Evolutionary conservation across 1,140 invertebrate species (phyloP).

Genomic region (Cotesia glomerata): DNA sequence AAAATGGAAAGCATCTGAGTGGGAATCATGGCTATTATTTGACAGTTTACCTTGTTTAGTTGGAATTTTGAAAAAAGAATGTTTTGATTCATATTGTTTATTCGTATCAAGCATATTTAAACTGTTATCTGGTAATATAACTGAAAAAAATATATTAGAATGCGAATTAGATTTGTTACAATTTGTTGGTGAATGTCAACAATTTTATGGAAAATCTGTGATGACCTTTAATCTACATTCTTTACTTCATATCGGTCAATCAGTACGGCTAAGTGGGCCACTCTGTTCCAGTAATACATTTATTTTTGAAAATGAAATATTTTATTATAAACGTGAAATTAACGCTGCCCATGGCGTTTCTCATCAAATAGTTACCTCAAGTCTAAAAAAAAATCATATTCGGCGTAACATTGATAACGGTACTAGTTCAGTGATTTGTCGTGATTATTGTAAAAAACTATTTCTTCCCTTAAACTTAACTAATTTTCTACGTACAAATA

Average conservation of each 20-base stretch:
- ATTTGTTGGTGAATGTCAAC: conserved; percentile 34
- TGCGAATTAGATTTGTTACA: conserved; percentile 31
- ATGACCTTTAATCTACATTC: conserved; percentile 4
- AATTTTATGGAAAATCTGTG: conserved; percentile 19
- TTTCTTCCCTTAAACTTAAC: neutral
- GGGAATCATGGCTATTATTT: conserved; percentile 35
- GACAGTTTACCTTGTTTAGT: conserved; percentile 36
- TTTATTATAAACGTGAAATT: neutral
- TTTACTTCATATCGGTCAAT: neutral
- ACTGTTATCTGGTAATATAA: conserved; percentile 24
- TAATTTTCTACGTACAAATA: neutral
- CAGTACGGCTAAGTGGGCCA: conserved; percentile 3
- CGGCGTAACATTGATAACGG: neutral
- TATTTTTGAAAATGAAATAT: neutral
- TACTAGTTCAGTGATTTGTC: neutral
- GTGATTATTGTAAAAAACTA: conserved; percentile 14
- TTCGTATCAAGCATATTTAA: conserved; percentile 31
- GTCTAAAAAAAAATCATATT: neutral
- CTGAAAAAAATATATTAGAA: conserved; percentile 26
- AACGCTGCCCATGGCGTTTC: neutral
- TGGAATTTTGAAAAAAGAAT: conserved; percentile 26
- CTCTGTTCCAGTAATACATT: neutral
- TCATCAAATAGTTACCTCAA: neutral
- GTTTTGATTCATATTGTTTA: conserved; percentile 30
- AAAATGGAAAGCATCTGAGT: conserved; percentile 20